Evolutionary conservation across 2,797 vertebrate species (phyloP).

Genomic region (Phalanger gymnotis): DNA sequence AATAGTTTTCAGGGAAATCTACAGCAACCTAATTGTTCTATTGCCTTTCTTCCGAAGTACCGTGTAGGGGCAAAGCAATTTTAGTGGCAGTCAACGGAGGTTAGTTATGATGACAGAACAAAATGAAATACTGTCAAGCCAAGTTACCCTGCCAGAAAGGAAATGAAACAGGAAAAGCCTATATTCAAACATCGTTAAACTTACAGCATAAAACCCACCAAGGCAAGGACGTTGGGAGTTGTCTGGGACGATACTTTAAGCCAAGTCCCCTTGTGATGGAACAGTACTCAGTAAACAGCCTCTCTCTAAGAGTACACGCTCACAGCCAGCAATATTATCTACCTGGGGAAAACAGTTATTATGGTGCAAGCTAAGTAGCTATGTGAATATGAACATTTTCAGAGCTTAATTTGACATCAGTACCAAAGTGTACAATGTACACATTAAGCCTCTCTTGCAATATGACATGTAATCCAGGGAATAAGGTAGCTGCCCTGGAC

Average conservation of each 20-base stretch:
- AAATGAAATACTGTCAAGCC: slow-evolving; percentile 67
- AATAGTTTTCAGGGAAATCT: slow-evolving; percentile 70
- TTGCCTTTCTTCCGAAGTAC: slow-evolving; percentile 64
- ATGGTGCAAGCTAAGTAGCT: slow-evolving; percentile 21
- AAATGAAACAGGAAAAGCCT: slow-evolving; percentile 52
- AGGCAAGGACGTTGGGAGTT: slow-evolving; percentile 53
- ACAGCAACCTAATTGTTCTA: slow-evolving; percentile 77
- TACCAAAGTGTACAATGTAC: not conserved
- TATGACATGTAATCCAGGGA: not conserved
- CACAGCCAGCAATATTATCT: slow-evolving; percentile 44
- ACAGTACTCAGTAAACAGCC: not conserved
- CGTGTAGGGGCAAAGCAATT: slow-evolving; percentile 64
- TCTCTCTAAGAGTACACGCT: slow-evolving; percentile 33
- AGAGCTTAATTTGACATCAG: not conserved
- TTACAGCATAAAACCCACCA: slow-evolving; percentile 46
- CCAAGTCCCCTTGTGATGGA: slow-evolving; percentile 55
- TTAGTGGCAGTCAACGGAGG: slow-evolving; percentile 39
- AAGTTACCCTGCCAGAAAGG: slow-evolving; percentile 59
- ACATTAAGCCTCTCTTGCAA: not conserved
- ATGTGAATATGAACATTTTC: slow-evolving; percentile 32
- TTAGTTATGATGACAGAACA: slow-evolving; percentile 52
- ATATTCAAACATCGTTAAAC: slow-evolving; percentile 58
- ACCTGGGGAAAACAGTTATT: slow-evolving; percentile 54
- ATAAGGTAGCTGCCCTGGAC: not conserved
- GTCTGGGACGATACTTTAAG: slow-evolving; percentile 5